Percentiles rank a stretch among this genome's conserved stretches.
Evolutionary conservation across 2,113 vertebrate species (phyloP).

Genomic region (Penelope pileata): DNA sequence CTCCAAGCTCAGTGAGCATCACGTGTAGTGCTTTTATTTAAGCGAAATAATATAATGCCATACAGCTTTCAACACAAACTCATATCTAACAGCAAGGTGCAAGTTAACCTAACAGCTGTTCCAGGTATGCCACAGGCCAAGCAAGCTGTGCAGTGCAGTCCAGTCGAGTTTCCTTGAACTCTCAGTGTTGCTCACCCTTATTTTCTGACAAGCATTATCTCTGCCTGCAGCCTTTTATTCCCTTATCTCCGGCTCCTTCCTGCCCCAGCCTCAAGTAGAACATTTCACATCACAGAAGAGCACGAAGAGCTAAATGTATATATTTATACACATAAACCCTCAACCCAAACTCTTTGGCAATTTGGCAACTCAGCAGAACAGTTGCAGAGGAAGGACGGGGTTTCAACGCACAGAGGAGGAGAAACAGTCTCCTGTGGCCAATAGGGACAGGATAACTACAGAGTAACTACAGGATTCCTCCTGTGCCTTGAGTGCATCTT

Average conservation of each 20-base stretch:
- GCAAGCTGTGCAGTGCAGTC: not conserved
- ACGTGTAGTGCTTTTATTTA: too few relatives aligned
- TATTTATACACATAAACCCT: not conserved
- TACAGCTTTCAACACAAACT: not conserved
- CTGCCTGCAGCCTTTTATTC: slow-evolving; percentile 2
- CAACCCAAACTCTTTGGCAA: not conserved
- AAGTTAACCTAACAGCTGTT: not conserved
- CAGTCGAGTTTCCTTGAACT: slow-evolving; percentile 18
- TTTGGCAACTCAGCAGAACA: not conserved
- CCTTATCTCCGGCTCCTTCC: slow-evolving; percentile 55
- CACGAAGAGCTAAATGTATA: not conserved
- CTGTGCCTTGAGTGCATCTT: accelerated
- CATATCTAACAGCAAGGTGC: not conserved
- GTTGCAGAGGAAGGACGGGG: not conserved
- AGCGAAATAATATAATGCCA: not conserved
- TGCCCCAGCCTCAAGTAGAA: slow-evolving; percentile 25
- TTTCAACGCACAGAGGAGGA: not conserved
- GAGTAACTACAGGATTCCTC: not conserved
- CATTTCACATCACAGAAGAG: not conserved
- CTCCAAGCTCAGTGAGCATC: not conserved
- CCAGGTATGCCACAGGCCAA: not conserved
- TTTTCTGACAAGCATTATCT: slow-evolving; percentile 2
- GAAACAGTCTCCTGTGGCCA: not conserved
- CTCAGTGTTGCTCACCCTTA: not conserved
- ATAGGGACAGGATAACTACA: not conserved